Evolutionary conservation across 1,140 invertebrate species (phyloP), one percentile per base, ranked within the genome.

Genomic region (Heliconius eleuchia): DNA sequence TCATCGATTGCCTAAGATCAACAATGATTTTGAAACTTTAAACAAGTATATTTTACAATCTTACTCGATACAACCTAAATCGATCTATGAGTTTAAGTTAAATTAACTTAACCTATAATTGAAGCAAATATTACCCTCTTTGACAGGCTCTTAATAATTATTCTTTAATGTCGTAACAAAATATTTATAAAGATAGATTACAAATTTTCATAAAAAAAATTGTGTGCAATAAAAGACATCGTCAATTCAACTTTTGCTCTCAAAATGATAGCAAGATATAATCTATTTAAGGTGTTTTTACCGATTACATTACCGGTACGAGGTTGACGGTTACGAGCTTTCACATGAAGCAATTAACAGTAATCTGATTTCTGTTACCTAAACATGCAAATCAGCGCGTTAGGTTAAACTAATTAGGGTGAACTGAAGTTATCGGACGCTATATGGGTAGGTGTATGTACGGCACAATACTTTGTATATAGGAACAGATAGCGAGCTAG

Each of bases 351-450:
- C 60, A 66, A 66, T 66, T 57, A 74, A 30, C 23, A 23, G 34
- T 27, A 74, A 74, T 74, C 73, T 57, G 73, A 57, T 55, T 74
- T 74, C 50, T 74, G 37, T 60, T 57, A 60, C 73, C 50, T 74
- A 74, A 74, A 37, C 73, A 52, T 74, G 50, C 34, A 55, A 74
- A 74, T 55, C 55, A 57, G 73, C 13, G n/a, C 73, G 18, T 57
- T 74, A 66, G 60, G 60, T 66, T 66, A 66, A 66, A 52, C 73
- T 74, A 74, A 74, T 74, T 74, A 60, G 73, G 71, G 9, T 57
- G 57, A 66, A 23, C 23, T 30, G 11, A 66, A 66, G 60, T 66
- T 66, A 66, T 66, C 60, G 60, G 60, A 3, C 23, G 13, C 11
- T 66, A 5, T 66, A 66, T 5, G 27, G 42, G 4, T 66, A 30